phyloP scores from a whole-genome alignment of 2,113 vertebrate genomes.

The Caracal caracal region DNA sequence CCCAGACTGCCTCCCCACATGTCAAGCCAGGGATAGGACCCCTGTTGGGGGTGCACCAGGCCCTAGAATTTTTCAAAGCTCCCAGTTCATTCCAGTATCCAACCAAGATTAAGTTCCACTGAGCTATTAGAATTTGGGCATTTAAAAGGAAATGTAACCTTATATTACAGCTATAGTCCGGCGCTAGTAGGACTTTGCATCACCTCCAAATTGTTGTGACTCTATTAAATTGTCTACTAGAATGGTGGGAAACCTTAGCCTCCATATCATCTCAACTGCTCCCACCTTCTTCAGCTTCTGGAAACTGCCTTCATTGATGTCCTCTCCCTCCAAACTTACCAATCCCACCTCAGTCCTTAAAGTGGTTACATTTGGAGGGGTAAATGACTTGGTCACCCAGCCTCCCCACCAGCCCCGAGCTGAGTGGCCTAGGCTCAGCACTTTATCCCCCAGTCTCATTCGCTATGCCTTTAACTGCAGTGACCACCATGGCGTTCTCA shows the following conservation, averaged over 20 bases:
- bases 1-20: not conserved
- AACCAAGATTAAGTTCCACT: not conserved
- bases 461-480: not conserved
- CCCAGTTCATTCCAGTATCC: not conserved
- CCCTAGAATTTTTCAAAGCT: not conserved
- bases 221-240: not conserved
- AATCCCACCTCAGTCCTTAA: not conserved
- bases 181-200: not conserved
- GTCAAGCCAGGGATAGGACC: not conserved
- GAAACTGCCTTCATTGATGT: not conserved
- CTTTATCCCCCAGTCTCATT: not conserved
- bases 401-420: not conserved
- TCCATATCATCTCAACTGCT: not conserved
- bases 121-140: not conserved
- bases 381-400: not conserved
- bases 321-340: not conserved
- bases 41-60: not conserved
- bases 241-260: not conserved
- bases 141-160: not conserved
- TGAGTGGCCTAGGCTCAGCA: not conserved
- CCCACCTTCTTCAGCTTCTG: not conserved
- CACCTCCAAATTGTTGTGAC: not conserved
- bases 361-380: not conserved
- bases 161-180: not conserved
- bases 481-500: rapidly evolving